These are phyloP conservation scores for Ischnura elegans DNA, from an alignment of 2,888 invertebrate species.

Conservation along the genomic window DNA sequence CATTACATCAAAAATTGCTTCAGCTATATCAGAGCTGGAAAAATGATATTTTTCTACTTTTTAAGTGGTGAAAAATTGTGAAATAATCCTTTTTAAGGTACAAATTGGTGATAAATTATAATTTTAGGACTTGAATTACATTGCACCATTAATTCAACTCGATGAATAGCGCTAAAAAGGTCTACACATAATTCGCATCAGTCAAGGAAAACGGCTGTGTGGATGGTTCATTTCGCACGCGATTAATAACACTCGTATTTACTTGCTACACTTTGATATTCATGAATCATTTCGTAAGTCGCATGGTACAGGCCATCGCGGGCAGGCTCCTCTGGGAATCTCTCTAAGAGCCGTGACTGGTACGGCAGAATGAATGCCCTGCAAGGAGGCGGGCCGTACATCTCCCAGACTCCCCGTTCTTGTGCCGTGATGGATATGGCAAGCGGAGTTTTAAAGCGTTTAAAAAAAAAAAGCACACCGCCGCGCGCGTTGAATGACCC, in stretches of 20 bases:
- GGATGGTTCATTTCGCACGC: not conserved
- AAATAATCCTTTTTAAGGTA: too few relatives aligned
- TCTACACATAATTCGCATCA: not conserved
- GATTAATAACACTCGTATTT: not conserved
- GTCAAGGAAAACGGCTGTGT: not conserved
- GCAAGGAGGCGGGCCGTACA: not conserved
- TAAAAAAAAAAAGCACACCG: not conserved
- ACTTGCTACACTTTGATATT: not conserved
- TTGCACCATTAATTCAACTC: too few relatives aligned
- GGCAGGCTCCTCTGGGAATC: not conserved
- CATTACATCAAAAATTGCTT: too few relatives aligned
- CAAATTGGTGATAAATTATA: too few relatives aligned
- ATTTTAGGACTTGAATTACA: too few relatives aligned
- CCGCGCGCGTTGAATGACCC: conserved; percentile 24
- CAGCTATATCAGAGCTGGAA: too few relatives aligned
- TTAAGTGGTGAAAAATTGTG: too few relatives aligned
- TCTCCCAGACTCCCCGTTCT: not conserved
- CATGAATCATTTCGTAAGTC: not conserved
- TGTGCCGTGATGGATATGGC: not conserved
- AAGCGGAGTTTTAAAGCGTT: not conserved
- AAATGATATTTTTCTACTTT: too few relatives aligned
- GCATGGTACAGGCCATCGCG: too few relatives aligned
- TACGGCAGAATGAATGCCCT: not conserved
- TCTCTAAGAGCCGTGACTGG: not conserved
- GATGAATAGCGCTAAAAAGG: not conserved